Percentiles rank a stretch among this genome's conserved stretches.
These are phyloP conservation scores for Pachymerium ferrugineum DNA, from an alignment of 2,888 invertebrate genomes.

Conservation along the genomic window DNA sequence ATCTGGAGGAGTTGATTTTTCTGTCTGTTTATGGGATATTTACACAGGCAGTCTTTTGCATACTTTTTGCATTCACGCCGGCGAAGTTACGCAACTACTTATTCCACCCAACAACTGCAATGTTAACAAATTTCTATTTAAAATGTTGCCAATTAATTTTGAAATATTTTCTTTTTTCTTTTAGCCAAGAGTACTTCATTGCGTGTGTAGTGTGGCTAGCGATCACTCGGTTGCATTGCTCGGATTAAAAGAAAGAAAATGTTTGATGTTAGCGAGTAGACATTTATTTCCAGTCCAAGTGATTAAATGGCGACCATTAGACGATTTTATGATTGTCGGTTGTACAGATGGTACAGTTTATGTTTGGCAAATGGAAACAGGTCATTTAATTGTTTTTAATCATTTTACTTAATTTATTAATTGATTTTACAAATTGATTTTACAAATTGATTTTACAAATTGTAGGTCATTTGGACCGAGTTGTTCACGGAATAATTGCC, in stretches of 20 bases:
- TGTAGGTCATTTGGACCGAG: slow-evolving; percentile 86
- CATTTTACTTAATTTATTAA: background rate
- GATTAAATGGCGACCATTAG: slow-evolving; percentile 93
- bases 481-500: slow-evolving; percentile 89
- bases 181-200: slow-evolving; percentile 84
- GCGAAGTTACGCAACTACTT: slow-evolving; percentile 87
- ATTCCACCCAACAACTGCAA: slow-evolving; percentile 81
- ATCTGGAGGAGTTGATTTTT: slow-evolving; percentile 96
- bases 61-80: slow-evolving; percentile 95
- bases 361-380: slow-evolving; percentile 99
- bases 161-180: slow-evolving; percentile 42
- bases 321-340: slow-evolving; percentile 96
- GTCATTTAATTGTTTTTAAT: slow-evolving; percentile 42
- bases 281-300: slow-evolving; percentile 93
- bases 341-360: slow-evolving; percentile 97
- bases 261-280: slow-evolving; percentile 85
- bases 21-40: slow-evolving; percentile 93
- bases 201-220: slow-evolving; percentile 92
- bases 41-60: slow-evolving; percentile 82
- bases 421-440: background rate
- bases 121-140: slow-evolving; percentile 43
- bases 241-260: slow-evolving; percentile 85
- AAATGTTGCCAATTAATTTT: background rate
- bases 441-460: too few relatives aligned
- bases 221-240: slow-evolving; percentile 95